Conservation (phyloP, 2,888 invertebrate genomes). For the Cephus pulcher region DNA sequence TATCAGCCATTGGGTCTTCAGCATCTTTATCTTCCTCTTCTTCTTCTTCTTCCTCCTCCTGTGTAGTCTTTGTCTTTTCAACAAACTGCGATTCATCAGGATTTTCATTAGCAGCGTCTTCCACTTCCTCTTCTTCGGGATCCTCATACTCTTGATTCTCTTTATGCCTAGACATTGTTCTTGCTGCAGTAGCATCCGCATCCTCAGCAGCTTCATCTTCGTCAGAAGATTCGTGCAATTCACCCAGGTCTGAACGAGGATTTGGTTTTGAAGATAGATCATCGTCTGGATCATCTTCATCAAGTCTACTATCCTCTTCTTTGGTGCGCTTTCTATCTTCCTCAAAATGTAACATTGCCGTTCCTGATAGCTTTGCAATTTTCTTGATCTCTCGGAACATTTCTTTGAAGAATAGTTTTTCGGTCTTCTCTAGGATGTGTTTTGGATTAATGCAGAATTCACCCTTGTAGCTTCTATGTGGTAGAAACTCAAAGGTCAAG, state of each 20-base stretch:
- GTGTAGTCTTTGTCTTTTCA: constrained; percentile 63
- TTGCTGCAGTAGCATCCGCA: constrained; percentile 65
- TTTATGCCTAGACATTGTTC: constrained; percentile 62
- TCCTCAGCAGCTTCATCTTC: constrained; percentile 74
- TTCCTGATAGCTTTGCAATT: constrained; percentile 70
- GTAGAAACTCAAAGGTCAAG: constrained; percentile 80
- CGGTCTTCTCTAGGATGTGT: constrained; percentile 79
- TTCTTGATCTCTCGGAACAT: constrained; percentile 75
- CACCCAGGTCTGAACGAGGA: constrained; percentile 45
- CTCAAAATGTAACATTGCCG: constrained; percentile 66
- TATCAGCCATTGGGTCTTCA: constrained; percentile 18
- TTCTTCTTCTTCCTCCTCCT: constrained; percentile 47
- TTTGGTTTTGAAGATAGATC: constrained; percentile 18
- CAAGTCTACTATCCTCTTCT: constrained; percentile 52
- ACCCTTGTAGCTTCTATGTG: constrained; percentile 78
- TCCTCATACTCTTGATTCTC: constrained; percentile 70
- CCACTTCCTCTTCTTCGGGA: constrained; percentile 67
- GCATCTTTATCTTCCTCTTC: constrained; percentile 39
- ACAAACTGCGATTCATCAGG: constrained; percentile 68
- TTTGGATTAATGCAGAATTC: constrained; percentile 79
- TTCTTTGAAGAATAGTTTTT: constrained; percentile 76
- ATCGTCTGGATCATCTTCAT: constrained; percentile 66
- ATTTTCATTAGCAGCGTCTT: constrained; percentile 59
- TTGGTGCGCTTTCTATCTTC: constrained; percentile 60
- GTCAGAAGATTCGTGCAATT: constrained; percentile 72